Evolutionary conservation across 2,888 invertebrate species (phyloP).

Genomic region (Lamellibrachia columna): DNA sequence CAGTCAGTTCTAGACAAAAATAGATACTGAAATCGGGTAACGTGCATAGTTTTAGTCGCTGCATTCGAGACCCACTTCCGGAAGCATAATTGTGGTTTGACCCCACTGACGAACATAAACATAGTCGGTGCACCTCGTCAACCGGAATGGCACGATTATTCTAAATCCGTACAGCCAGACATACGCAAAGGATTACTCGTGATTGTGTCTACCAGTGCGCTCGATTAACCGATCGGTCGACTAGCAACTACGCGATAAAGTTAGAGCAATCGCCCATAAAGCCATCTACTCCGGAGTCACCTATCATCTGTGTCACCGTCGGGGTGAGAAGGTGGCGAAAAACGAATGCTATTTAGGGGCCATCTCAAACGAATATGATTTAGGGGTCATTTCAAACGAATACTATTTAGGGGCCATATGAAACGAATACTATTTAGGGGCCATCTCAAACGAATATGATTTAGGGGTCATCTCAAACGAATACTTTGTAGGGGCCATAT

Average conservation of each 20-base stretch:
- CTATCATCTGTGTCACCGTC: not conserved
- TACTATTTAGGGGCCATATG: not conserved
- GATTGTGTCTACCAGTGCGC: not conserved
- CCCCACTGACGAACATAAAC: too few species aligned
- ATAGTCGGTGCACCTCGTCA: not conserved
- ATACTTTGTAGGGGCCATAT: too few species aligned
- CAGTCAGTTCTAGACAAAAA: too few species aligned
- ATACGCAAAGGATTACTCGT: not conserved
- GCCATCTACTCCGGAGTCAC: not conserved
- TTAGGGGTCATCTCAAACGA: not conserved
- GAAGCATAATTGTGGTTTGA: too few species aligned
- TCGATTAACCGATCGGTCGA: not conserved
- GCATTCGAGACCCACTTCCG: too few species aligned
- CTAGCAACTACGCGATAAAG: not conserved
- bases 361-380: not conserved
- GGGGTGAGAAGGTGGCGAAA: not conserved
- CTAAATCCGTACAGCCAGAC: not conserved
- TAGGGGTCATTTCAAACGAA: not conserved
- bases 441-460: not conserved
- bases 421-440: not conserved
- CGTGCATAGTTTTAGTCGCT: too few species aligned
- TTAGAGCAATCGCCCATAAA: not conserved
- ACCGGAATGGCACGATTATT: not conserved
- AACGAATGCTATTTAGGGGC: not conserved
- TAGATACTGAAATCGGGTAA: too few species aligned